Base-by-base conservation (phyloP, 1,140 invertebrate genomes). In the Drusus annulatus region DNA sequence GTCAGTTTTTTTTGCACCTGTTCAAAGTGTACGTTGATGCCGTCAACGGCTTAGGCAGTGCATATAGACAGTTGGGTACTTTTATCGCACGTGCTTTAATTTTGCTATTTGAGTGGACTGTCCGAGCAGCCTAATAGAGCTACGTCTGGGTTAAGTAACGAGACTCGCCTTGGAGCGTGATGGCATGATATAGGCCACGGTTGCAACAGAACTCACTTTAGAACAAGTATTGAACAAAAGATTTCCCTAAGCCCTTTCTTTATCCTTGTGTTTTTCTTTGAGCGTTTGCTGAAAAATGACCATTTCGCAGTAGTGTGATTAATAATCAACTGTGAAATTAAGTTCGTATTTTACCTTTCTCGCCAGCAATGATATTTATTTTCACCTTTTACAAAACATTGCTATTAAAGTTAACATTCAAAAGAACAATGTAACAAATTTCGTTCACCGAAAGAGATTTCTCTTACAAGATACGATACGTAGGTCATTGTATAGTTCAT, bases 131-230 rank as follows among this genome's bases (percentile, higher is more conserved):
- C 10, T 28, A 63, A 31, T 63, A 4, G 17, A 31, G 65, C 45
- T 69, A 69, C 65, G 15, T 69, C 31, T 69, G 1, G n/a, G 31
- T 69, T n/a, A 69, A 69, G 65, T 69, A 69, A 69, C 21, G 65
- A 25, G 25, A 65, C 65, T 69, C 51, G 62, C 36, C 65, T 69
- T 51, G 65, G 17, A 69, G 31, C 31, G 36, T 69, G 65, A 45
- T 50, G 31, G 31, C 36, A 36, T 69, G 31, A 69, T 69, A 69
- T 45, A 69, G 65, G 65, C 65, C 65, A 51, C 65, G 36, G 65
- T 69, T 69, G n/a, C 65, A 69, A 69, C 65, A 69, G 65, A 69
- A 19, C 8, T 45, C 28, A 50, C 65, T 50, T 25, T 65, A 28
- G 25, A n/a, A 25, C 60, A 28, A 17, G 19, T 23, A 65, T 8